A percentile compares a stretch with the other conserved stretches of the same genome.
Conservation (phyloP, 2,888 invertebrate species). For the Bellardia bayeri region DNA sequence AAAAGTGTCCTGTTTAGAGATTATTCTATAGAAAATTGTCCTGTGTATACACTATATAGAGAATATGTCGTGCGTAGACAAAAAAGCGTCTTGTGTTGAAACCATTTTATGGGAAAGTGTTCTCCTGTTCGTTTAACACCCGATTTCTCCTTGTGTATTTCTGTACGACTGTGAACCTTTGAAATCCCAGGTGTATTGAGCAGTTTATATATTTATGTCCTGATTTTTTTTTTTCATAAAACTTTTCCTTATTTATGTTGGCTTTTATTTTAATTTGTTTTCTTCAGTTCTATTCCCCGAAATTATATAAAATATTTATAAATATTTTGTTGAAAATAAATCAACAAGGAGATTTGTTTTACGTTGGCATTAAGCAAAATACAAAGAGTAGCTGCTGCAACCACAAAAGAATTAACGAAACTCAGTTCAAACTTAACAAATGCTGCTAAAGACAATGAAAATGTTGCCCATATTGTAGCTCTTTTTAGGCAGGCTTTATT, state of each 20-base stretch:
- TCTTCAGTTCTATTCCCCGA: not conserved
- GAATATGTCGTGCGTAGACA: too few relatives aligned
- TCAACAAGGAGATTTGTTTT: not conserved
- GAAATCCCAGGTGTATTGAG: not conserved
- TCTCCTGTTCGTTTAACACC: too few relatives aligned
- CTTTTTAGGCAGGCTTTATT: not conserved
- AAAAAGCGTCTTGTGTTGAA: too few relatives aligned
- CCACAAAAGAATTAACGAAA: not conserved
- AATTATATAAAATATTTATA: slow-evolving; percentile 11
- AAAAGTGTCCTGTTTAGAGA: too few relatives aligned
- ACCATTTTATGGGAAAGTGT: too few relatives aligned
- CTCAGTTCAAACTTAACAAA: not conserved
- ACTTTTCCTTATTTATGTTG: not conserved
- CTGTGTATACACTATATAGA: too few relatives aligned
- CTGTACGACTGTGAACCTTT: not conserved
- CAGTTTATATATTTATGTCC: not conserved
- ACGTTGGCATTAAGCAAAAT: not conserved
- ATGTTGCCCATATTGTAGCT: not conserved
- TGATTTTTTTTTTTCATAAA: not conserved
- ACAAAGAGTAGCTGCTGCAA: not conserved
- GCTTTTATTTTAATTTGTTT: not conserved
- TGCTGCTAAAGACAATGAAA: not conserved
- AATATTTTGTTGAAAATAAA: slow-evolving; percentile 9
- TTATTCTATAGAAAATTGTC: too few relatives aligned
- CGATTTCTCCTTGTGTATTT: not conserved